Evolutionary conservation across 2,888 invertebrate genomes (phyloP).

Genomic region (Mesoligia furuncula): DNA sequence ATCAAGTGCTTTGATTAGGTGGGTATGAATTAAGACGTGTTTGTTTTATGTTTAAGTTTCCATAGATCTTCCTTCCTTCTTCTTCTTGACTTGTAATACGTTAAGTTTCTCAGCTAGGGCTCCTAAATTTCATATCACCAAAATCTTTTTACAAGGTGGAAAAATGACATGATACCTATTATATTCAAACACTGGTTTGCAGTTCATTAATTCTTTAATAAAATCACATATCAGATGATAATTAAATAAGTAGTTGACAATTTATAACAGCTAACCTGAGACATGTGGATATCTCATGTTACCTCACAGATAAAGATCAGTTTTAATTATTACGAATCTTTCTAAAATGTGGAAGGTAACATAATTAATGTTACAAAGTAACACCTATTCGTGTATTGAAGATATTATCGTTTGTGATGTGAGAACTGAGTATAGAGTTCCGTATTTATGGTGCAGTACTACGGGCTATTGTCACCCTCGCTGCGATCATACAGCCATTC

Average conservation of each 20-base stretch:
- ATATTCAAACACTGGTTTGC: neutral
- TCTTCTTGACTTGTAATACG: neutral
- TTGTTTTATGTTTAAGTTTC: constrained; percentile 18
- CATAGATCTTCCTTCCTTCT: neutral
- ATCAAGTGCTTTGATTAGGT: constrained; percentile 47
- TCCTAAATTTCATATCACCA: neutral
- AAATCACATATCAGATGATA: neutral
- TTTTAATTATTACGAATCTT: neutral
- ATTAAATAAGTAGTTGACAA: neutral
- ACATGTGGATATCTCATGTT: neutral
- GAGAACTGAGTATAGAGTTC: constrained; percentile 21
- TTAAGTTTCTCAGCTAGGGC: neutral
- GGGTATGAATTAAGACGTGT: constrained; percentile 32
- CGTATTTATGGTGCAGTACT: constrained; percentile 31
- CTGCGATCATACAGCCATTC: constrained; percentile 46
- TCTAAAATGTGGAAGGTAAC: neutral
- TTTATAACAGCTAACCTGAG: neutral
- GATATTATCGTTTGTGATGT: constrained; percentile 17
- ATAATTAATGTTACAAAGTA: neutral
- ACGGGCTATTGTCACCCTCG: constrained; percentile 53
- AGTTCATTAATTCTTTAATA: neutral
- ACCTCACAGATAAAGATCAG: neutral
- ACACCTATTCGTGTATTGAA: neutral
- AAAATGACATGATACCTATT: neutral
- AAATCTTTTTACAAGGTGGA: neutral